Base-by-base conservation (phyloP, 2,888 invertebrate genomes). In the Drosophila subsilvestris region DNA sequence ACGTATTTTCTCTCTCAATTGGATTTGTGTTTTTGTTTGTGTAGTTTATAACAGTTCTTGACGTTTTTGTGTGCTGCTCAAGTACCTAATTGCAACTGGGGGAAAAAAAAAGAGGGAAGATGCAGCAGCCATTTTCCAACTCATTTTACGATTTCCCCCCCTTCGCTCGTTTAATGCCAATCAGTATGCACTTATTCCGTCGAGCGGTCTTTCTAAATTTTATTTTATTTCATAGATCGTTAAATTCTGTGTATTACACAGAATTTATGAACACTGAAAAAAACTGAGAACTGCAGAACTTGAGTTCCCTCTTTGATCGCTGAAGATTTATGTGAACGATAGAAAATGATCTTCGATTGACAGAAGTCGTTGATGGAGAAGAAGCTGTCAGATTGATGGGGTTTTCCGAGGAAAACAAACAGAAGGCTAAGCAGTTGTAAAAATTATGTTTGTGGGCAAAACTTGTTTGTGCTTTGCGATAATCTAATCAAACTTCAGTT, bases 311-410 rank as follows among this genome's bases (percentile, higher is more conserved):
- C 25, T 5, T 27, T 9, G 47, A 18, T 5, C 7, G 18, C 12
- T 9, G 17, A 55, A 80, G 81, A 76, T 65, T 74, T 69, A 75
- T 68, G 66, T 50, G 53, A 20, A 51, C 56, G 63, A 75, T 75
- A 81, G 79, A 69, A 80, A 78, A 83, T 83, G 68, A 2, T 63
- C 62, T 56, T 63, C 76, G 65, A 82, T 67, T 67, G 69, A 70
- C 79, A 77, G 82, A 79, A 79, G 79, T 79, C 22, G 58, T 32
- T 14, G 32, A 5, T 5, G 32, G 5, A 32, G 32, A 10, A 32
- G 22, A 22, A 0, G 25, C 32, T 14, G 12, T 4, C 32, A 4
- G 32, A 32, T 63, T 69, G 10, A 62, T n/a, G 14, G 75, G 67
- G 69, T 61, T 76, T 74, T 69, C 55, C 42, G 25, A 50, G 10